A percentile compares a stretch with the other conserved stretches of the same genome.
Evolutionary conservation across 1,140 invertebrate genomes (phyloP).

Genomic region (Carcinoscorpius rotundicauda): DNA sequence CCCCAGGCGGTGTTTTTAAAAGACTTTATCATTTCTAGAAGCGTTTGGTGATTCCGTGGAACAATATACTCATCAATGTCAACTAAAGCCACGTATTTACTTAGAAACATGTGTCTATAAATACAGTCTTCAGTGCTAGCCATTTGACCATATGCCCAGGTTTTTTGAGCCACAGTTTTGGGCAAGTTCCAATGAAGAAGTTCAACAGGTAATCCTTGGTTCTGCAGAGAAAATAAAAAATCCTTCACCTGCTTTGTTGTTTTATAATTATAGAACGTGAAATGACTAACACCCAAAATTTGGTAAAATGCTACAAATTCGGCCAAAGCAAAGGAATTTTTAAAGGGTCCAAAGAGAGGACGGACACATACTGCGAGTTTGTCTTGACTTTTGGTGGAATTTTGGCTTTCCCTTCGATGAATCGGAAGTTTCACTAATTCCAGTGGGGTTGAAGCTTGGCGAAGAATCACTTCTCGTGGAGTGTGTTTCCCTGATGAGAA

Average conservation of each 20-base stretch:
- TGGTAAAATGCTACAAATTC: slow-evolving; percentile 3
- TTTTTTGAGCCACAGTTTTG: no score
- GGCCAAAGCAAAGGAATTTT: not conserved
- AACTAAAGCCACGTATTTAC: not conserved
- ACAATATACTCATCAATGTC: slow-evolving; percentile 3
- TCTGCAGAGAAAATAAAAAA: not conserved
- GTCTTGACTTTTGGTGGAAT: not conserved
- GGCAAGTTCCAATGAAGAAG: not conserved
- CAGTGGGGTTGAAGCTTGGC: not conserved
- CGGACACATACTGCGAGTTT: not conserved
- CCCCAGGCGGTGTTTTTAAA: not conserved
- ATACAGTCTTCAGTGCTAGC: slow-evolving; percentile 2
- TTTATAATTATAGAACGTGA: slow-evolving; percentile 1
- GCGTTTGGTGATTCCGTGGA: not conserved
- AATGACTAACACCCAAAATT: slow-evolving; percentile 1
- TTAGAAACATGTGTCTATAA: no score
- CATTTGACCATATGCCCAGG: not conserved
- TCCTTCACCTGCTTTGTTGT: not conserved
- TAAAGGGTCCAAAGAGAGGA: not conserved
- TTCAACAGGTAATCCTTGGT: not conserved
- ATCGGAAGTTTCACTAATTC: not conserved
- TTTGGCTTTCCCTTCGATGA: not conserved
- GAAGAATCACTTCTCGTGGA: not conserved
- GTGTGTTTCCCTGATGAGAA: not conserved
- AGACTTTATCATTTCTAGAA: not conserved